Conservation (phyloP, 2,888 invertebrate species). For the Lepidochitona cinerea region DNA sequence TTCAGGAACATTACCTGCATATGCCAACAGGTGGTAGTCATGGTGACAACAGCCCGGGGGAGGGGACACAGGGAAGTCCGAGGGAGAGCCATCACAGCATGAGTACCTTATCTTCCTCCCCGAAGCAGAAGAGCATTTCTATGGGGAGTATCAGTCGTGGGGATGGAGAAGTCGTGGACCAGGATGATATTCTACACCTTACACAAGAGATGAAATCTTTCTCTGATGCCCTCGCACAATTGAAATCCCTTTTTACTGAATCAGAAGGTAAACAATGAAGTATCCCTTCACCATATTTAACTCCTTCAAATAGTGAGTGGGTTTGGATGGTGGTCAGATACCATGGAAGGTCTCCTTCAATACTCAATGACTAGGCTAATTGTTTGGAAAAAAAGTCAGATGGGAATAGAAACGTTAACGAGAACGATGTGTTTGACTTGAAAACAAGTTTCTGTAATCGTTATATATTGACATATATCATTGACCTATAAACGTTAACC, state of each 20-base stretch:
- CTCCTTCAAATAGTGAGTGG: too few relatives aligned
- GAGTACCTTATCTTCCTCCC: background rate
- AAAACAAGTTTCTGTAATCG: too few relatives aligned
- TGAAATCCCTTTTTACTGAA: slow-evolving; percentile 70
- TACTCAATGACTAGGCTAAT: too few relatives aligned
- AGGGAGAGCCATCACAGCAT: background rate
- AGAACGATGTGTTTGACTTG: too few relatives aligned
- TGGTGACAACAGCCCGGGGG: background rate
- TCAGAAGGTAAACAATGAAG: slow-evolving; percentile 57
- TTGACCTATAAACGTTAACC: too few relatives aligned
- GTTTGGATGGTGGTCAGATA: too few relatives aligned
- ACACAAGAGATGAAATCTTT: slow-evolving; percentile 73
- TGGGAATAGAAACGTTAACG: too few relatives aligned
- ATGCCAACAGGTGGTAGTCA: background rate
- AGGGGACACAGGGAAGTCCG: background rate
- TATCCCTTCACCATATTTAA: background rate
- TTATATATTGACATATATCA: too few relatives aligned
- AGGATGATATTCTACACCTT: slow-evolving; percentile 72
- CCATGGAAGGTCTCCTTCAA: too few relatives aligned
- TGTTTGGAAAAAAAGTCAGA: too few relatives aligned
- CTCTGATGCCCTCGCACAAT: slow-evolving; percentile 72
- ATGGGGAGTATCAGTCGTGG: slow-evolving; percentile 70
- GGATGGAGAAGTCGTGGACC: slow-evolving; percentile 67
- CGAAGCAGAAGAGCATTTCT: slow-evolving; percentile 45
- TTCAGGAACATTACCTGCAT: slow-evolving; percentile 1